Evolutionary conservation across 2,797 vertebrate species (phyloP).

Genomic region (Halcyon leucocephala): DNA sequence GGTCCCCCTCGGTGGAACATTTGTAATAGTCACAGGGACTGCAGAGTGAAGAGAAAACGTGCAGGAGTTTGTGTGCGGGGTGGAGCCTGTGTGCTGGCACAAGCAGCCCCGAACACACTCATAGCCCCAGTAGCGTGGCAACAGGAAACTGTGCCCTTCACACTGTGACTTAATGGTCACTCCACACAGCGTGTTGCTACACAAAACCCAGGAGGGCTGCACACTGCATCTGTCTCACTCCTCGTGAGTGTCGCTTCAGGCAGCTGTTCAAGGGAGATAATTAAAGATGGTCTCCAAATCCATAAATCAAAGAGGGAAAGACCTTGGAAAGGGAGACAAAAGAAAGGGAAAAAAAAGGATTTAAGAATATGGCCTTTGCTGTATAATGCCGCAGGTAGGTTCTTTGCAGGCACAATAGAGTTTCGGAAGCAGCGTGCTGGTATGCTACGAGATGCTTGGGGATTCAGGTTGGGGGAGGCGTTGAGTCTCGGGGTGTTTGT

Average conservation of each 20-base stretch:
- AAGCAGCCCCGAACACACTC: not conserved
- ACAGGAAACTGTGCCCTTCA: not conserved
- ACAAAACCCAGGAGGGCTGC: not conserved
- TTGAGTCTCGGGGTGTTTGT: not conserved
- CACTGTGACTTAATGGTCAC: not conserved
- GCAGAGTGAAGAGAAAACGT: not conserved
- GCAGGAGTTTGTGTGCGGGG: not conserved
- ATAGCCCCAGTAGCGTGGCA: not conserved
- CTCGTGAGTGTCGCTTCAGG: not conserved
- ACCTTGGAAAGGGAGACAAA: not conserved
- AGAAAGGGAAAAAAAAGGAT: not conserved
- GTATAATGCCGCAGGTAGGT: not conserved
- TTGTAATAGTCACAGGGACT: not conserved
- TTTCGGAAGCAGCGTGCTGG: not conserved
- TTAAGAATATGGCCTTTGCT: not conserved
- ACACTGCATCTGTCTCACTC: not conserved
- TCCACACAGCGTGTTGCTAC: not conserved
- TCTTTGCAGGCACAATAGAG: not conserved
- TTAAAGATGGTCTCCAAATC: slow-evolving; percentile 37
- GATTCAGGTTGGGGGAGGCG: not conserved
- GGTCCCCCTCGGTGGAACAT: not conserved
- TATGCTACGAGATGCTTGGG: not conserved
- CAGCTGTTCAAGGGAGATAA: slow-evolving; percentile 6
- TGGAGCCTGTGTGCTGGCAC: not conserved
- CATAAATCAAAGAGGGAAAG: slow-evolving; percentile 37